Percentiles rank a stretch among this genome's conserved stretches.
These are phyloP conservation scores for Pantherophis vulpinus DNA, from an alignment of 2,797 vertebrate genomes.

Conservation along the genomic window DNA sequence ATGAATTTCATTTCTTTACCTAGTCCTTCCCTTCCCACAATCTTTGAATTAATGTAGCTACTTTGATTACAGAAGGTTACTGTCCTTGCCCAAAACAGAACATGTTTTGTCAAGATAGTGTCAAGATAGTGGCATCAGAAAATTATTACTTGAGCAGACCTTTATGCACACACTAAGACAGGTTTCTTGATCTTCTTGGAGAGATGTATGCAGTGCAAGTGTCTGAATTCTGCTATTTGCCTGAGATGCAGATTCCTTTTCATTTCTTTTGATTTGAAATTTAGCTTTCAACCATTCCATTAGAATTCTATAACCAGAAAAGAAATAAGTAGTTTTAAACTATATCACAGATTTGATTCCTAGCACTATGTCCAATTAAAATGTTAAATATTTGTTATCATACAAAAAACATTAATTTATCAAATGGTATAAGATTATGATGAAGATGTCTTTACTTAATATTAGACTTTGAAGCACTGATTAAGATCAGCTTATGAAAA, in stretches of 20 bases:
- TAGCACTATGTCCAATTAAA: background rate
- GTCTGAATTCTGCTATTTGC: constrained; percentile 75
- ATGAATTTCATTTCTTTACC: background rate
- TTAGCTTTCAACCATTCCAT: constrained; percentile 91
- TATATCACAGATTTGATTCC: background rate
- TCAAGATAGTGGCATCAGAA: background rate
- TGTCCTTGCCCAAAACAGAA: background rate
- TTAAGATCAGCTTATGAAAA: too few relatives aligned
- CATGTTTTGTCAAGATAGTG: background rate
- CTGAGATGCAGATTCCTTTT: constrained; percentile 30
- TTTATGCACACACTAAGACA: constrained; percentile 84
- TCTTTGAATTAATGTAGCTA: background rate
- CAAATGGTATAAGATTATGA: background rate
- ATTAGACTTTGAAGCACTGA: too few relatives aligned
- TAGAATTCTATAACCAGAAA: constrained; percentile 74
- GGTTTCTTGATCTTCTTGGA: constrained; percentile 60
- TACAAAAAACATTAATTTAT: background rate
- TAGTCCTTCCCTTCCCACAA: background rate
- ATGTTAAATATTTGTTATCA: background rate
- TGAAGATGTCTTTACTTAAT: background rate
- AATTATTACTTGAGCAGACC: constrained; percentile 69
- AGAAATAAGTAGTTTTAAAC: background rate
- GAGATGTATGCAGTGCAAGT: constrained; percentile 71
- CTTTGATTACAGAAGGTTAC: background rate
- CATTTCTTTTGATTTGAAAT: constrained; percentile 68